A percentile compares a stretch with the other conserved stretches of the same genome.
phyloP scores from a whole-genome alignment of 2,888 invertebrate genomes.

The Thalpophila matura region DNA sequence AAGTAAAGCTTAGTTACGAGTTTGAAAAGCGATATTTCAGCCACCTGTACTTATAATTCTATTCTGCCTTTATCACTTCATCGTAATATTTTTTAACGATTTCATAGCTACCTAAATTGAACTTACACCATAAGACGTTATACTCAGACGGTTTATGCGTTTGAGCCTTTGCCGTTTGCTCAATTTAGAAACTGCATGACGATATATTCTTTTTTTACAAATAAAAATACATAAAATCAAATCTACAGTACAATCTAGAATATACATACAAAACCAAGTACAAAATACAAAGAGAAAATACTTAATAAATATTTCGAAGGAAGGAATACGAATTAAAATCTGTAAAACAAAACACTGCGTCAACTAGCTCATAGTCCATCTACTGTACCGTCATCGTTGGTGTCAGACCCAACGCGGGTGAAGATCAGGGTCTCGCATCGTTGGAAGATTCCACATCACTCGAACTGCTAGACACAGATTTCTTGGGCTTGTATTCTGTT shows the following conservation, averaged over 20 bases:
- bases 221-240: slow-evolving; percentile 24
- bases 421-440: slow-evolving; percentile 86
- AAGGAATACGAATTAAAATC: slow-evolving; percentile 53
- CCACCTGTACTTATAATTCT: slow-evolving; percentile 42
- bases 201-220: slow-evolving; percentile 25
- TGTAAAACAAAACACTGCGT: slow-evolving; percentile 60
- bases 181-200: slow-evolving; percentile 18
- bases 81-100: slow-evolving; percentile 13
- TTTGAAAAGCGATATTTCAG: slow-evolving; percentile 40
- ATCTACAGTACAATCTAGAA: slow-evolving; percentile 38
- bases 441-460: slow-evolving; percentile 89
- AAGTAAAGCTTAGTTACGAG: slow-evolving; percentile 67
- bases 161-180: slow-evolving; percentile 22
- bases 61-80: slow-evolving; percentile 44
- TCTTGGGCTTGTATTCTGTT: slow-evolving; percentile 98
- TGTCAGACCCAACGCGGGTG: slow-evolving; percentile 21
- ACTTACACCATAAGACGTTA: slow-evolving; percentile 17
- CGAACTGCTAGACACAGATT: slow-evolving; percentile 85
- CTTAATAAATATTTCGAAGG: slow-evolving; percentile 49
- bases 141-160: slow-evolving; percentile 54
- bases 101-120: slow-evolving; percentile 33
- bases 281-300: slow-evolving; percentile 43
- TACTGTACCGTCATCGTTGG: slow-evolving; percentile 21
- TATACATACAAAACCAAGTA: slow-evolving; percentile 50
- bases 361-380: slow-evolving; percentile 40